Evolutionary conservation across 2,888 invertebrate species (phyloP), one percentile per base, ranked within the genome.

Genomic region (Coleophora flavipennella): DNA sequence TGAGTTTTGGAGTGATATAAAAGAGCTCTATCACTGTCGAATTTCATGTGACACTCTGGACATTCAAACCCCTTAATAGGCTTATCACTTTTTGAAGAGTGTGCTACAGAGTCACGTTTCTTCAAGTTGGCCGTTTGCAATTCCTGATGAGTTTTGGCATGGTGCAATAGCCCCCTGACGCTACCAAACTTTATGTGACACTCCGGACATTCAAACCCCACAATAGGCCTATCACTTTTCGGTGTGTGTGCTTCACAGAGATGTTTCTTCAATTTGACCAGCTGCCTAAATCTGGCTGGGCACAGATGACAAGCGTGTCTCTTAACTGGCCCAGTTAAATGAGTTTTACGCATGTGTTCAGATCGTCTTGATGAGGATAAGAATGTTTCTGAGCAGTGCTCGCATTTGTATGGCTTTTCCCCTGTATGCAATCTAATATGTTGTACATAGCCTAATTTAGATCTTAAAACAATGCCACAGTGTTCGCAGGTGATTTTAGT

Each of bases 341-440:
- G 81, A 1, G 44, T 50, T 38, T 62, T 75, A 0, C 67, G 54
- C 1, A 80, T 57, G 39, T 83, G 81, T 41, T 71, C 71, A 0
- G 81, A 81, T 1, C 75, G 56, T 41, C 81, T 55, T 0, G 81
- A 81, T 0, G 81, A 76, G 0, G 77, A 75, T 0, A 72, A 69
- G 47, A 83, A 83, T 0, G 67, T 53, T 39, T 76, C 73, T 0
- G 67, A 66, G 35, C 81, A 83, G 26, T 62, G 52, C 13, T 63
- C 55, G 36, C 81, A 83, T 0, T 49, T 13, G 27, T 81, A 83
- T 0, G 81, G 81, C 2, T 60, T 59, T 38, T 83, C 81, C 1
- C 81, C 81, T 0, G 78, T 77, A 33, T 83, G 81, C 1, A 81
- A 46, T 0, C 81, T 58, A n/a, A 74, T 34, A 35, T 83, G 81